A percentile compares a stretch with the other conserved stretches of the same genome.
phyloP scores from a whole-genome alignment of 2,113 vertebrate species.

The Psilopsiagon aurifrons region DNA sequence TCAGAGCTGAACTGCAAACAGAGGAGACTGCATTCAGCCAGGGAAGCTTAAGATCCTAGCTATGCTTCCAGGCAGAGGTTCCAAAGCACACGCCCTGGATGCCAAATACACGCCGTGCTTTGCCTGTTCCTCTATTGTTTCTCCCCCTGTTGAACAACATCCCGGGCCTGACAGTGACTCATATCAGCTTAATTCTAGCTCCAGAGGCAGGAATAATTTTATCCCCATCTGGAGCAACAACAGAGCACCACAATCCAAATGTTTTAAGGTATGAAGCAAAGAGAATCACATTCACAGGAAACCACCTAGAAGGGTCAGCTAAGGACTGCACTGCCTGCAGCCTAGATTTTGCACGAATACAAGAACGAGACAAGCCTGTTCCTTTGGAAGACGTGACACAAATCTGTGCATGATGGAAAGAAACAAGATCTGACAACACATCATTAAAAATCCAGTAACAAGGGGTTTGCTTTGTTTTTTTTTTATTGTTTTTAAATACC shows the following conservation, averaged over 20 bases:
- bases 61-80: neutral
- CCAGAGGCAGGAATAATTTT: constrained; percentile 14
- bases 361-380: neutral
- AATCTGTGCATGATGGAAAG: neutral
- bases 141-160: neutral
- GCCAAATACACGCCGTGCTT: neutral
- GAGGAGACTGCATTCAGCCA: neutral
- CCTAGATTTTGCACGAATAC: neutral
- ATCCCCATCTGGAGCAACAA: constrained; percentile 12
- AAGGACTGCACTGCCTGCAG: constrained; percentile 8
- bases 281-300: constrained; percentile 3
- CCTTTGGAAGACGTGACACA: neutral
- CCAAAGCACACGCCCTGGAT: neutral
- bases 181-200: constrained; percentile 12
- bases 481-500: constrained; percentile 58
- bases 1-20: neutral
- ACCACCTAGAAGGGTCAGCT: constrained; percentile 37
- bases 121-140: neutral
- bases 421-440: constrained; percentile 40
- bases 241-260: neutral
- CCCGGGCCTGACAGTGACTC: neutral
- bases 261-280: neutral
- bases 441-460: constrained; percentile 45
- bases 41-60: neutral
- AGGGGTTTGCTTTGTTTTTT: neutral